Evolutionary conservation across 1,140 invertebrate genomes (phyloP).

Genomic region (Bombus waltoni): DNA sequence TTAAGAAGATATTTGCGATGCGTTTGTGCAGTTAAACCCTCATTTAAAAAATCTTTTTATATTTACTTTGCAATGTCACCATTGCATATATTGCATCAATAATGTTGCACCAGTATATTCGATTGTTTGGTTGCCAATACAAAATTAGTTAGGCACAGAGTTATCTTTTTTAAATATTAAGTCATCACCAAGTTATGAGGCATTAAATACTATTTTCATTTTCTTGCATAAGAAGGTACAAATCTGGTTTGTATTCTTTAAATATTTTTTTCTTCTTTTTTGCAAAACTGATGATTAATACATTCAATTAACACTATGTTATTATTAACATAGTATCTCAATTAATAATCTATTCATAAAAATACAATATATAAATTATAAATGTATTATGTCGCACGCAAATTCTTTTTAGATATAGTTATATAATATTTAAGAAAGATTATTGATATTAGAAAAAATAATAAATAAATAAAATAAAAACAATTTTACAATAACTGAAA

Average conservation of each 20-base stretch:
- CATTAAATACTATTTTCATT: constrained; percentile 41
- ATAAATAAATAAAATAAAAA: neutral
- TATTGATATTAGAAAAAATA: neutral
- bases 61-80: constrained; percentile 54
- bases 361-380: neutral
- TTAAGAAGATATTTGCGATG: constrained; percentile 75
- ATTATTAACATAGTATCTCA: neutral
- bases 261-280: neutral
- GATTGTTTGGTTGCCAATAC: constrained; percentile 64
- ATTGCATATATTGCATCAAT: constrained; percentile 40
- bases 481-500: constrained; percentile 16
- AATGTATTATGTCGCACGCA: neutral
- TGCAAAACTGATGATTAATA: neutral
- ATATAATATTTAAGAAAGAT: constrained; percentile 9
- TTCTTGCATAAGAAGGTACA: neutral
- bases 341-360: neutral
- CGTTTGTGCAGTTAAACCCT: constrained; percentile 71
- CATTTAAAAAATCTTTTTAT: constrained; percentile 45
- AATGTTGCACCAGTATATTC: constrained; percentile 50
- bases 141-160: constrained; percentile 69
- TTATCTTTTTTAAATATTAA: constrained; percentile 50
- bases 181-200: constrained; percentile 74
- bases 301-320: neutral
- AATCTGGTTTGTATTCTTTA: neutral
- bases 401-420: neutral